phyloP scores from a whole-genome alignment of 2,113 vertebrate genomes.

The Gallinago paraguaiae region DNA sequence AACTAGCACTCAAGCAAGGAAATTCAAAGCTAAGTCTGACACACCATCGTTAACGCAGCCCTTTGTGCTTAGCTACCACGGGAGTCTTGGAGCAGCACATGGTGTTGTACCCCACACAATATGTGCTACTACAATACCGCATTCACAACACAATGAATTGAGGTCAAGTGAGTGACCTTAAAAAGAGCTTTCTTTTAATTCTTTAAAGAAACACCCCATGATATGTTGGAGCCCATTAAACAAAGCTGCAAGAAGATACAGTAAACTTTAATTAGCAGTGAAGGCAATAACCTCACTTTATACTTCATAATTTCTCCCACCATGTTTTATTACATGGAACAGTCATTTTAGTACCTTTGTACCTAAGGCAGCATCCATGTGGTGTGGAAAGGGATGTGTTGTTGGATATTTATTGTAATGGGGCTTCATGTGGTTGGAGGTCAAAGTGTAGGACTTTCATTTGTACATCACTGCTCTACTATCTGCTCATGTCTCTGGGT shows the following conservation, averaged over 20 bases:
- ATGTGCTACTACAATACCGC: conserved; percentile 63
- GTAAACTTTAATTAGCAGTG: conserved; percentile 73
- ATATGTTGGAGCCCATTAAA: conserved; percentile 68
- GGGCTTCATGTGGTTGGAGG: conserved; percentile 71
- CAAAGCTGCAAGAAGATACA: conserved; percentile 70
- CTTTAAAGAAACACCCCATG: conserved; percentile 69
- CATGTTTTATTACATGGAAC: conserved; percentile 69
- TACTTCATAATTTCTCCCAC: conserved; percentile 71
- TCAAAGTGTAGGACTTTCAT: conserved; percentile 73
- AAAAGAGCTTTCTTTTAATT: conserved; percentile 72
- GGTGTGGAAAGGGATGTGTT: conserved; percentile 68
- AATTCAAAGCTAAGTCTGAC: conserved; percentile 70
- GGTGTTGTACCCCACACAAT: conserved; percentile 72
- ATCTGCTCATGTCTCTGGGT: conserved; percentile 67
- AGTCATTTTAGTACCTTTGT: conserved; percentile 73
- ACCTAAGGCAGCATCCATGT: conserved; percentile 68
- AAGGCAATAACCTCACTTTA: conserved; percentile 71
- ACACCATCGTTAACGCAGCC: conserved; percentile 66
- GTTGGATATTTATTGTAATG: conserved; percentile 73
- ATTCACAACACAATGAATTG: conserved; percentile 69
- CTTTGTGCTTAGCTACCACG: conserved; percentile 65
- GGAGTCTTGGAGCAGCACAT: conserved; percentile 71
- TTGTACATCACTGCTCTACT: conserved; percentile 68
- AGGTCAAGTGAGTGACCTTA: conserved; percentile 71
- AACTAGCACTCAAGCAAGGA: conserved; percentile 65